These are phyloP conservation scores for Platysternon megacephalum DNA, from an alignment of 2,113 vertebrate genomes.

Conservation along the genomic window DNA sequence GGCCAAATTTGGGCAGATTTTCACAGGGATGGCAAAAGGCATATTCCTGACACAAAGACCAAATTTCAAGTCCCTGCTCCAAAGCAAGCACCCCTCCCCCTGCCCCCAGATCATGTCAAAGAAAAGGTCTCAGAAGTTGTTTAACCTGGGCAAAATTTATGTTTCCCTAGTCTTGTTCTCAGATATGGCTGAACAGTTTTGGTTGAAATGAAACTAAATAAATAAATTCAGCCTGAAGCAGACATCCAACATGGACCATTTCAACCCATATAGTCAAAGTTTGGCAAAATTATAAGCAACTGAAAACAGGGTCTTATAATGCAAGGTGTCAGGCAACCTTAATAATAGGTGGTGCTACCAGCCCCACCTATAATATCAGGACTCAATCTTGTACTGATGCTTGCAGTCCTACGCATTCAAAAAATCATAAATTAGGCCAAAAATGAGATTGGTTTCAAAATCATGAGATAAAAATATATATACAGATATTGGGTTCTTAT, in stretches of 20 bases:
- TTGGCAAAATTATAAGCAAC: not conserved
- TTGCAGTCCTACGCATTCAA: not conserved
- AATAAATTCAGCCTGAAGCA: not conserved
- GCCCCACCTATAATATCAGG: not conserved
- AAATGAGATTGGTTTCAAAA: not conserved
- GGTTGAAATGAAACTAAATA: too few relatives aligned
- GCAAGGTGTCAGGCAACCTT: not conserved
- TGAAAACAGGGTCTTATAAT: not conserved
- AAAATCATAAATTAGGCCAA: not conserved
- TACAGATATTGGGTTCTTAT: not conserved
- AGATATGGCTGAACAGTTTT: not conserved
- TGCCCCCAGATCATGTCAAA: not conserved
- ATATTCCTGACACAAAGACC: not conserved
- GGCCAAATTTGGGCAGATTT: not conserved
- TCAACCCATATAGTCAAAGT: not conserved
- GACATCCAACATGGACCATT: not conserved
- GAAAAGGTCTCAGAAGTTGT: not conserved
- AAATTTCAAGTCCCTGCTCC: fast-evolving
- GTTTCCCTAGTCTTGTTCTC: not conserved
- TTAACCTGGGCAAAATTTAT: not conserved
- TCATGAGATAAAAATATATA: not conserved
- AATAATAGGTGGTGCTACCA: not conserved
- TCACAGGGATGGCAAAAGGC: not conserved
- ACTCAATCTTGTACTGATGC: not conserved
- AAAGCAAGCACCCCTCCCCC: not conserved